Base-by-base conservation (phyloP, 2,797 vertebrate species). In the Menidia menidia region DNA sequence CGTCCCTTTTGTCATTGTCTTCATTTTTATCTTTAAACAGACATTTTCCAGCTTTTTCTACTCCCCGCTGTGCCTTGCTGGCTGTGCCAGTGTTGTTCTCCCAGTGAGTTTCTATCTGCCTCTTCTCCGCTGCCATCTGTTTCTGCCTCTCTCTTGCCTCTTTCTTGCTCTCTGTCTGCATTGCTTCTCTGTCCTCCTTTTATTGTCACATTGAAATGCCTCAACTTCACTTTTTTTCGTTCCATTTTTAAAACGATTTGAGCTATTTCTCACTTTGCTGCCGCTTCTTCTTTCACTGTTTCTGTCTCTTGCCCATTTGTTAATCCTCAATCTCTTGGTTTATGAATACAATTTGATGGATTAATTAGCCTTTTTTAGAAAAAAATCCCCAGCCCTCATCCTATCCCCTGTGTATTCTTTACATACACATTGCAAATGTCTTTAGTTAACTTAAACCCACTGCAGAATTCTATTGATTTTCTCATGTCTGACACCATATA, bases 121-220 rank as follows among this genome's bases (percentile, higher is more conserved):
- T 88, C 73, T 88, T 83, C 80, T 88, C 80, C 42, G 71, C 81
- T 68, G 68, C 88, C 89, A 89, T 87, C 88, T 88, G 88, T 82
- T 75, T 88, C 84, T 78, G 77, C 32, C 55, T 83, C 65, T 81
- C 68, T 72, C 19, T 68, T 53, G 5, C 72, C 41, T 68, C 31
- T 48, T 50, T 64, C 42, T 63, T 58, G 52, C 59, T 73, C 71
- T 73, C 68, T 74, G 62, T 6, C 35, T 39, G 35, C 35, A 7
- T 63, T 81, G 70, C 66, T 60, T 75, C 53, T 51, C 42, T 42
- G 16, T 74, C 61, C 68, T 75, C 48, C 68, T n/a, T 71, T 76
- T 70, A 59, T 81, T 58, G 33, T 75, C 73, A 68, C 71, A 77
- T 73, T 77, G 68, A 60, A 67, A 78, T 50, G 19, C 64, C 45